Percentiles rank a stretch among this genome's conserved stretches.
Evolutionary conservation across 2,797 vertebrate genomes (phyloP).

Genomic region (Falco rusticolus): DNA sequence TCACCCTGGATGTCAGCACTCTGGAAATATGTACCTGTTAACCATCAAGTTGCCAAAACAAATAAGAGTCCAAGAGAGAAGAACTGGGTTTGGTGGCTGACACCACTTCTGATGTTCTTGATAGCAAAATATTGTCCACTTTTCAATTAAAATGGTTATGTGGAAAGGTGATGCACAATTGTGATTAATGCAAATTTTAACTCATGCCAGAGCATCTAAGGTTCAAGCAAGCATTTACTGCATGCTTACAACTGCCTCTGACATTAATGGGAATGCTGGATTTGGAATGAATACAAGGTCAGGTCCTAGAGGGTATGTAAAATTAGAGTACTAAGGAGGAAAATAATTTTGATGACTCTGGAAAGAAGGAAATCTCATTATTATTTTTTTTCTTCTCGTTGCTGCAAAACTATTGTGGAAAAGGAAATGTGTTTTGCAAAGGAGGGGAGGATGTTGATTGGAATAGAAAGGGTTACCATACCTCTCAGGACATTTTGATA

Average conservation of each 20-base stretch:
- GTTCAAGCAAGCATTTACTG: background rate
- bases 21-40: slow-evolving; percentile 75
- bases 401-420: slow-evolving; percentile 51
- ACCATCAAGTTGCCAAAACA: slow-evolving; percentile 74
- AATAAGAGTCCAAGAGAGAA: background rate
- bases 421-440: slow-evolving; percentile 59
- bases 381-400: slow-evolving; percentile 41
- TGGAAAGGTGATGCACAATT: background rate
- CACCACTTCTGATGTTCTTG: background rate
- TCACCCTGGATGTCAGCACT: slow-evolving; percentile 78
- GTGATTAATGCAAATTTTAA: background rate
- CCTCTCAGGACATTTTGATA: slow-evolving; percentile 83
- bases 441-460: slow-evolving; percentile 56
- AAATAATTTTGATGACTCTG: slow-evolving; percentile 67
- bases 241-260: background rate
- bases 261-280: background rate
- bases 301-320: slow-evolving; percentile 32
- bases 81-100: background rate
- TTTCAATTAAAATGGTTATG: background rate
- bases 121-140: background rate
- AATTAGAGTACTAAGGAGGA: slow-evolving; percentile 57
- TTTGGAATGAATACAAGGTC: background rate
- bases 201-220: background rate
- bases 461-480: slow-evolving; percentile 81
- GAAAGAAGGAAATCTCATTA: slow-evolving; percentile 56